Conservation (phyloP, 2,888 invertebrate genomes). For the Parnassius smintheus region DNA sequence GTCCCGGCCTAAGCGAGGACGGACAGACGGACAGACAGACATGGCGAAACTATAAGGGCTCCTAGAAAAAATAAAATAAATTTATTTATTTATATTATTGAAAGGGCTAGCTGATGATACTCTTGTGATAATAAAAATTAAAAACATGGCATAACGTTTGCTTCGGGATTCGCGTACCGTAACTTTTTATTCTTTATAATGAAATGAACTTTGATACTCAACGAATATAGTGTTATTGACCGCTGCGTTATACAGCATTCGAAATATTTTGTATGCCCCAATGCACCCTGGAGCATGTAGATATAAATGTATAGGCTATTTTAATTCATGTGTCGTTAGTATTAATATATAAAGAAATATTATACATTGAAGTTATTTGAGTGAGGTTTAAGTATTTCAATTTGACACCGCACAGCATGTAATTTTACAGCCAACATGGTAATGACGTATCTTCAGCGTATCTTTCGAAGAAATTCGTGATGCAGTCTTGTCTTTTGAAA, state of each 20-base stretch:
- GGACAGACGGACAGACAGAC: too few species aligned
- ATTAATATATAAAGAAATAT: neutral
- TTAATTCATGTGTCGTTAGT: neutral
- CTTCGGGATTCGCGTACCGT: too few species aligned
- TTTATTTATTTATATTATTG: too few species aligned
- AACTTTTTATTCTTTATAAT: too few species aligned
- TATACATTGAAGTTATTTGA: neutral
- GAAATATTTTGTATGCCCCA: constrained; percentile 18
- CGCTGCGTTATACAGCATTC: constrained; percentile 14
- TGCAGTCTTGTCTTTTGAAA: neutral
- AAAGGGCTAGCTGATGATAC: too few species aligned
- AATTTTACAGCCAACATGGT: constrained; percentile 9
- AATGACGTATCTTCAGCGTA: constrained; percentile 2
- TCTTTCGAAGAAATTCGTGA: constrained; percentile 8
- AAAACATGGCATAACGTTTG: too few species aligned
- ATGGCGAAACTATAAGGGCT: too few species aligned
- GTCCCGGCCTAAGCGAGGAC: too few species aligned
- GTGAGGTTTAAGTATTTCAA: constrained; percentile 17
- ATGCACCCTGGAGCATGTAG: constrained; percentile 1
- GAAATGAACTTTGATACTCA: constrained; percentile 7
- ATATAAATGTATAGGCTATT: neutral
- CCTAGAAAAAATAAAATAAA: too few species aligned
- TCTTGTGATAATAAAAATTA: too few species aligned
- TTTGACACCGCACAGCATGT: constrained; percentile 7
- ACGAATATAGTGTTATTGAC: constrained; percentile 24